Evolutionary conservation across 2,888 invertebrate genomes (phyloP).

Genomic region (Volucella inflata): DNA sequence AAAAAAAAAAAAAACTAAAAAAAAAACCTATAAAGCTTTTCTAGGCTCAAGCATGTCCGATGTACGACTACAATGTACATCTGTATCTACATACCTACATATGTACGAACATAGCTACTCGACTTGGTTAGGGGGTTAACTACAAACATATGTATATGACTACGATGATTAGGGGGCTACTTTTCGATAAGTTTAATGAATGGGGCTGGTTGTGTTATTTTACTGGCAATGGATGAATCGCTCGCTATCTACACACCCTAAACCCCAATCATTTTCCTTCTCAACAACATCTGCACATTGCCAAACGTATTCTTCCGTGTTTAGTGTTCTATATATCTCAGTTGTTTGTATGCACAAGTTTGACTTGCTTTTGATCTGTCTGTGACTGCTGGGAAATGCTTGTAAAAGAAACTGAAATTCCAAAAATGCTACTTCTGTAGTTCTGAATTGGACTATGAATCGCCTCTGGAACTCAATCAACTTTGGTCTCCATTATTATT

Average conservation of each 20-base stretch:
- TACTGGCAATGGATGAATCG: conserved; percentile 14
- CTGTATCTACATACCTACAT: background rate
- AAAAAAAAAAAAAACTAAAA: background rate
- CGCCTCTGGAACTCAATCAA: too few species aligned
- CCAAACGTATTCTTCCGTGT: conserved; percentile 45
- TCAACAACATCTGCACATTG: conserved; percentile 57
- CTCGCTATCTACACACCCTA: conserved; percentile 22
- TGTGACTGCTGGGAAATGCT: too few species aligned
- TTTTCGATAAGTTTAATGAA: conserved; percentile 59
- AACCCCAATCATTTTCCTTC: conserved; percentile 8
- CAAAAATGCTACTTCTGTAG: too few species aligned
- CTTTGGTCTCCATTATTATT: too few species aligned
- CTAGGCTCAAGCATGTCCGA: background rate
- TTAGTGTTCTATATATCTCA: conserved; percentile 18
- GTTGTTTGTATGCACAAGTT: conserved; percentile 19
- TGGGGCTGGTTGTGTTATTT: conserved; percentile 52
- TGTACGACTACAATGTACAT: conserved; percentile 1
- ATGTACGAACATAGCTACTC: background rate
- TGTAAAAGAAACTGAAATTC: too few species aligned
- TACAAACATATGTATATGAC: background rate
- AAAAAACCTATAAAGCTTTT: background rate
- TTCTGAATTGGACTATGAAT: too few species aligned
- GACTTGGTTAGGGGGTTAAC: conserved; percentile 23
- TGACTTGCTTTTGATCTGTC: conserved; percentile 17
- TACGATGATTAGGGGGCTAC: background rate